Conservation (phyloP, 2,888 invertebrate genomes). For the Drosophila lutescens region DNA sequence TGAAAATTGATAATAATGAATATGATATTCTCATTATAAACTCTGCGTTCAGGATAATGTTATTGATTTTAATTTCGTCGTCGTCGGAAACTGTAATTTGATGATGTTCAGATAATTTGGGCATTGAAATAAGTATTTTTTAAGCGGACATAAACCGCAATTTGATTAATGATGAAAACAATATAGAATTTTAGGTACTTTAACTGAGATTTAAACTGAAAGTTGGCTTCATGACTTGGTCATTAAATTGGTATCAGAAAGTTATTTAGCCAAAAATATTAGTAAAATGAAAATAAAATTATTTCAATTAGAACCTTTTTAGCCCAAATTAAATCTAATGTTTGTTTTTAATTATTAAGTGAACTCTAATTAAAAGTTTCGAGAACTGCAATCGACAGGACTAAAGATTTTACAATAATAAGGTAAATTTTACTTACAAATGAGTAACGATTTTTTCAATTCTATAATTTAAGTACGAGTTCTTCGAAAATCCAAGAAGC, state of each 20-base stretch:
- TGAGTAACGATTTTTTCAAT: no score
- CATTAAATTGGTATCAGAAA: background rate
- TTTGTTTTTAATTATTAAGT: no score
- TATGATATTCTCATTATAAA: constrained; percentile 32
- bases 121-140: constrained; percentile 58
- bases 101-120: constrained; percentile 62
- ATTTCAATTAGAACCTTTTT: no score
- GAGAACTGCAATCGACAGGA: no score
- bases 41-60: constrained; percentile 1
- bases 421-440: background rate
- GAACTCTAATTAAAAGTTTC: no score
- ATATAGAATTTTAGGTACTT: background rate
- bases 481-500: background rate
- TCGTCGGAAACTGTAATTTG: constrained; percentile 54
- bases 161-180: constrained; percentile 29
- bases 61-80: constrained; percentile 16
- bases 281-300: no score
- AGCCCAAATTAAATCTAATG: no score
- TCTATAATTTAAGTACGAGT: background rate
- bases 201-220: background rate
- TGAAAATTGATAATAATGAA: constrained; percentile 40
- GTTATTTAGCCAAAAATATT: no score
- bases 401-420: no score
- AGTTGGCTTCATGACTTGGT: background rate
- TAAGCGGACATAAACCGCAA: constrained; percentile 62